A percentile compares a stretch with the other conserved stretches of the same genome.
Evolutionary conservation across 2,888 invertebrate genomes (phyloP).

Genomic region (Protodeltote pygarga): DNA sequence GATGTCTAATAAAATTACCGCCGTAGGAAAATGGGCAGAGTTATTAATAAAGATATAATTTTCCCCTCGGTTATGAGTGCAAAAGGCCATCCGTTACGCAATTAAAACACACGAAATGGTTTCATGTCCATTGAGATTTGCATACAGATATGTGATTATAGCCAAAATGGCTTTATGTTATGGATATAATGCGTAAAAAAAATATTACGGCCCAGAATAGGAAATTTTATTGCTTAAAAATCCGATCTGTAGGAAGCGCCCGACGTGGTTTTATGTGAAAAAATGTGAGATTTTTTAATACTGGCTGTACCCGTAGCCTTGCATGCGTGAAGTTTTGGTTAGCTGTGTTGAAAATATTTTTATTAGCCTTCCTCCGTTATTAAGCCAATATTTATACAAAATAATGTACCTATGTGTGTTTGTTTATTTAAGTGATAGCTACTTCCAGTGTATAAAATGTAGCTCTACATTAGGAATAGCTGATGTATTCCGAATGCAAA

Average conservation of each 20-base stretch:
- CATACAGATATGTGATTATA: constrained; percentile 80
- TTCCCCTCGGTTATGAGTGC: constrained; percentile 65
- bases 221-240: constrained; percentile 41
- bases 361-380: too few relatives aligned
- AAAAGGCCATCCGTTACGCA: constrained; percentile 72
- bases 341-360: too few relatives aligned
- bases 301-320: too few relatives aligned
- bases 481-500: too few relatives aligned
- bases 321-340: too few relatives aligned
- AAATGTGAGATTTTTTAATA: too few relatives aligned
- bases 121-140: constrained; percentile 77
- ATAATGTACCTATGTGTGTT: too few relatives aligned
- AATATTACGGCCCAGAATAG: constrained; percentile 32
- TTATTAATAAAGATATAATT: constrained; percentile 77
- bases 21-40: constrained; percentile 52
- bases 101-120: constrained; percentile 73
- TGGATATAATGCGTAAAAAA: constrained; percentile 50
- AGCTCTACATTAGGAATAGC: too few relatives aligned
- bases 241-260: constrained; percentile 6
- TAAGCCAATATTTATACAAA: too few relatives aligned
- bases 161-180: constrained; percentile 63
- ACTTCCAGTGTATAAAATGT: too few relatives aligned
- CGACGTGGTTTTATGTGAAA: constrained; percentile 2
- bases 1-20: constrained; percentile 62
- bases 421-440: too few relatives aligned